These are phyloP conservation scores for Chiroxiphia lanceolata DNA, from an alignment of 2,797 vertebrate species.

Conservation along the genomic window DNA sequence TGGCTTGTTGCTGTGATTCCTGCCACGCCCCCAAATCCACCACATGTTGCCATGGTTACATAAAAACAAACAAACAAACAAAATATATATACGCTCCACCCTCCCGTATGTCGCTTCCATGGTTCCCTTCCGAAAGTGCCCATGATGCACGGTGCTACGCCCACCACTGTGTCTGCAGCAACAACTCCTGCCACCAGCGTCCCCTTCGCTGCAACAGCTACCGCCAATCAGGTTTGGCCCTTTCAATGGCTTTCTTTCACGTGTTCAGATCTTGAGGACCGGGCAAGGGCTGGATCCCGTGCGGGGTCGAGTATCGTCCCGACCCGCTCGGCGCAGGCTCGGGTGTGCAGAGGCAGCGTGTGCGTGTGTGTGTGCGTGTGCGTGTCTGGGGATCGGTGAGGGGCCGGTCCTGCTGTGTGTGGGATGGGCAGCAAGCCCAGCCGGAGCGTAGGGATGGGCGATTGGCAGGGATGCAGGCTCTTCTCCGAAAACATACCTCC, in stretches of 20 bases:
- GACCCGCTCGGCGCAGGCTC: background rate
- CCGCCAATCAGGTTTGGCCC: conserved; percentile 98
- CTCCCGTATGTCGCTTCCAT: conserved; percentile 90
- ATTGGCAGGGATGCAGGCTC: background rate
- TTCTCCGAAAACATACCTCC: background rate
- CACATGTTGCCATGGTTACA: conserved; percentile 88
- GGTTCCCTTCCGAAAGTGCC: conserved; percentile 96
- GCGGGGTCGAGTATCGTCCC: background rate
- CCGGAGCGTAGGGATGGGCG: conserved; percentile 36
- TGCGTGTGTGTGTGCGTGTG: background rate
- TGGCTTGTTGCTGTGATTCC: conserved; percentile 92
- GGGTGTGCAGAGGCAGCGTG: conserved; percentile 7
- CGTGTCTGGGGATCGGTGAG: conserved; percentile 31
- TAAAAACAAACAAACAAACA: conserved; percentile 41
- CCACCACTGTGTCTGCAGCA: conserved; percentile 97
- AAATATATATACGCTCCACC: conserved; percentile 77
- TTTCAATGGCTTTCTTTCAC: conserved; percentile 89
- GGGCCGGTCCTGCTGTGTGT: background rate
- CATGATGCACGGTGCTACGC: conserved; percentile 99
- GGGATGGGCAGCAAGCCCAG: background rate
- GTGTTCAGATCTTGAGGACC: conserved; percentile 76
- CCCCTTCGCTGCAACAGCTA: conserved; percentile 94
- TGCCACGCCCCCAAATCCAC: conserved; percentile 82
- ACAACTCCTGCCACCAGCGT: conserved; percentile 95
- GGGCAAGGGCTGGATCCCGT: conserved; percentile 20